These are phyloP conservation scores for Saturnia japonica DNA, from an alignment of 2,888 invertebrate species.

Conservation along the genomic window DNA sequence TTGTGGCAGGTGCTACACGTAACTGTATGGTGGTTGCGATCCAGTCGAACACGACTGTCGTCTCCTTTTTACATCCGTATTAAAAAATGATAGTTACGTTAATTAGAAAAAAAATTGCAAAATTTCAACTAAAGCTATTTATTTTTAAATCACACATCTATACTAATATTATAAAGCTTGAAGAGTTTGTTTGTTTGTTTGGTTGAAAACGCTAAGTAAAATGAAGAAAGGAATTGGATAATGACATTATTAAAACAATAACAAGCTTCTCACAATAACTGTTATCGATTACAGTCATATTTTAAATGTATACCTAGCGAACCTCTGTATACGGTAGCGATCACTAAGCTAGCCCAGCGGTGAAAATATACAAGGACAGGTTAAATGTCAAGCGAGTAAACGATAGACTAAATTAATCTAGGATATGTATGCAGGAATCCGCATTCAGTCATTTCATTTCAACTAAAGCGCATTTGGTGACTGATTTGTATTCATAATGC, in stretches of 20 bases:
- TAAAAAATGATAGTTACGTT: too few species aligned
- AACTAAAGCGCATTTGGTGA: too few species aligned
- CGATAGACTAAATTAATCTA: constrained; percentile 41
- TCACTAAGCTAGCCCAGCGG: not conserved
- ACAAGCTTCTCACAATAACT: not conserved
- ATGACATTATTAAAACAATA: not conserved
- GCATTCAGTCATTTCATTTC: constrained; percentile 48
- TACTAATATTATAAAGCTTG: too few species aligned
- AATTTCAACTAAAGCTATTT: too few species aligned
- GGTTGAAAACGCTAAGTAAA: not conserved
- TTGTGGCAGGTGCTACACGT: too few species aligned
- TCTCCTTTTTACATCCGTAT: too few species aligned
- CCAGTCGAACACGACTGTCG: too few species aligned
- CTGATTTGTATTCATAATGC: too few species aligned
- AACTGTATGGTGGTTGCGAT: too few species aligned
- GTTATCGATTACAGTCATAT: not conserved
- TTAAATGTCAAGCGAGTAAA: constrained; percentile 47
- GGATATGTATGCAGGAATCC: constrained; percentile 56
- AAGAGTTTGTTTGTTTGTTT: too few species aligned
- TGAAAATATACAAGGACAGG: constrained; percentile 30
- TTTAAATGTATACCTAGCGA: not conserved
- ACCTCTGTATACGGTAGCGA: not conserved
- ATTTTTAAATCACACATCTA: too few species aligned
- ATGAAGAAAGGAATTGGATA: not conserved
- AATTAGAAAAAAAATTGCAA: too few species aligned